Evolutionary conservation across 2,888 invertebrate species (phyloP), one percentile per base, ranked within the genome.

Genomic region (Cryptus armator): DNA sequence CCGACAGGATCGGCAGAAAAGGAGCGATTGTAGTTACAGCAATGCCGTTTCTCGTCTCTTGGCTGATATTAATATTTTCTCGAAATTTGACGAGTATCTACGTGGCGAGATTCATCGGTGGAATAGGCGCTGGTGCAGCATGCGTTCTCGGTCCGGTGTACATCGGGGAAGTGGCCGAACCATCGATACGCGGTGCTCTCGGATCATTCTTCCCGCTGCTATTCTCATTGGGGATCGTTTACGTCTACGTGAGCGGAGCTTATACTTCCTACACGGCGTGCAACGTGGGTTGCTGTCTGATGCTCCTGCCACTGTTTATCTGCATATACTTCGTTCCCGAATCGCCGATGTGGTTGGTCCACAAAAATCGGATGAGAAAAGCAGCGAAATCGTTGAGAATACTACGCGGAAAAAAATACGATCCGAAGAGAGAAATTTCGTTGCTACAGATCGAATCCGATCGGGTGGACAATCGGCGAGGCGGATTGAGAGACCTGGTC

Each of bases 141-240:
- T 92, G 94, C n/a, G 94, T 95, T 1, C 92, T 94, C 24, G 94
- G 94, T 1, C 95, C 95, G 0, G 94, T 95, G 66, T 95, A 95
- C 89, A 93, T 95, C 74, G 93, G 94, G 3, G 95, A 95, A 89
- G 94, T 95, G 6, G 94, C 95, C 1, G 94, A 95, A 19, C 92
- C 94, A 6, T 93, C 94, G 24, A 92, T 94, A 44, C 92, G 95
- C 12, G 95, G 95, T 1, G 93, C 94, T n/a, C 90, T 95, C 0
- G 95, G 95, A 0, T 93, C 95, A 3, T 91, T 91, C 81, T 94
- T 95, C 79, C 95, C 95, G 83, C 91, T 95, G 92, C 94, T 92
- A 62, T 90, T 92, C 67, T 90, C 92, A 1, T 86, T 94, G 3
- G 95, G 95, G 0, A 95, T 95, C 24, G 92, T 95, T 2, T 91